Base-by-base conservation (phyloP, 2,888 invertebrate species). In the Drosophila longiperda region DNA sequence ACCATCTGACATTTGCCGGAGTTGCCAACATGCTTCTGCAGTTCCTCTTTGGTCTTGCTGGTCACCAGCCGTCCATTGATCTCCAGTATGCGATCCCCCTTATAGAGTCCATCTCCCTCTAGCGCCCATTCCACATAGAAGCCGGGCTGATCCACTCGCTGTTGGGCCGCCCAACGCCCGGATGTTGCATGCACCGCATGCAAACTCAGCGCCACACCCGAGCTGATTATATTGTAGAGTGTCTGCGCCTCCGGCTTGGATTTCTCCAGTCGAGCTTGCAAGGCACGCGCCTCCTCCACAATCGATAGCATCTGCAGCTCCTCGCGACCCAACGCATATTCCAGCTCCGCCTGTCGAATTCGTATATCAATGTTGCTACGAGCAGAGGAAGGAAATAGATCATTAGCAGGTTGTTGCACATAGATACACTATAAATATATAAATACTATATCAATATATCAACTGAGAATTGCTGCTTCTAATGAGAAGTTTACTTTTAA, bases 301-400 rank as follows among this genome's bases (percentile, higher is more conserved):
- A 98, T 94, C 54, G 97, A 97, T 79, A 97, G 93, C 90, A 98
- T 94, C 93, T 97, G 97, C 78, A 98, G 93, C 93, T 98, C 98
- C 93, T 98, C 98, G 53, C 97, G 95, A 0, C 98, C 98, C 79
- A 97, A 93, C 91, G 97, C 96, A 92, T 97, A 98, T 91, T 98
- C 98, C 83, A 98, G 93, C 93, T 98, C 98, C 0, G 98, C 98
- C 91, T 98, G 97, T 90, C 97, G 96, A 91, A 98, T 98, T 80
- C 97, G 94, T 54, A 96, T 96, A 93, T 98, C 98, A 69, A 98
- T 98, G 92, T 97, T 97, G 89, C 97, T 97, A 38, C 0, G 17
- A 5, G 23, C 26, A 26, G 8, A 20, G 45, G 20, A 8, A 36
- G 3, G 0, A 40, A 40, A 26, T 1, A 12, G 0, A 1, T 0